Evolutionary conservation across 1,140 invertebrate genomes (phyloP), one percentile per base, ranked within the genome.

Genomic region (Drosophila nikananu): DNA sequence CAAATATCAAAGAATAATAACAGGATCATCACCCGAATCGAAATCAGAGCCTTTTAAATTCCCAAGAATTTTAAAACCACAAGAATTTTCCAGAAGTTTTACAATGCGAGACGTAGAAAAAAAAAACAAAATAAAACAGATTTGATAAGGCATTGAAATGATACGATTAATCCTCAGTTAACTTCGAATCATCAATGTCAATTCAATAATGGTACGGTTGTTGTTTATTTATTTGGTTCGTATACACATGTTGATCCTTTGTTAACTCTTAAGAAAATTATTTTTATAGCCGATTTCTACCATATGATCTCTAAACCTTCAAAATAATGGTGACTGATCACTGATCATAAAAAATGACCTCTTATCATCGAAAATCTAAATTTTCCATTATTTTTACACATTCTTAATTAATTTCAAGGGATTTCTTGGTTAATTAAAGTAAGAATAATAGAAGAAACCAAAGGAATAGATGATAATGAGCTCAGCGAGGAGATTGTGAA

Each of bases 21-120:
- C 10, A 30, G n/a, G 23, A 27, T 15, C 21, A 63, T 44, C 32
- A n/a, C 39, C 23, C n/a, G 15, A 64, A 48, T 23, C 13, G 23
- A 64, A 67, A 64, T 46, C 41, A 13, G 49, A 71, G 49, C 65
- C 44, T 68, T 41, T 21, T 3, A 3, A 39, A 21, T 32, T 3
- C 35, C 21, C 15, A 21, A 42, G 21, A 35, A 27, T 27, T 27
- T 27, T 6, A 27, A 27, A 27, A 27, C 27, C 1, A 8, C 27
- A 27, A 27, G 32, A 68, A 71, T 71, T 71, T 71, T 71, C 39
- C 39, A 71, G 64, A 71, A 70, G 39, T 70, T n/a, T 70, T 63
- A 63, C 65, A 63, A 32, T 35, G 4, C 12, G 46, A 68, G 37
- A 64, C 46, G 59, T 51, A 12, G 17, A 37, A 19, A 65, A 41